phyloP scores from a whole-genome alignment of 2,888 invertebrate genomes.

The Parascotia fuliginaria region DNA sequence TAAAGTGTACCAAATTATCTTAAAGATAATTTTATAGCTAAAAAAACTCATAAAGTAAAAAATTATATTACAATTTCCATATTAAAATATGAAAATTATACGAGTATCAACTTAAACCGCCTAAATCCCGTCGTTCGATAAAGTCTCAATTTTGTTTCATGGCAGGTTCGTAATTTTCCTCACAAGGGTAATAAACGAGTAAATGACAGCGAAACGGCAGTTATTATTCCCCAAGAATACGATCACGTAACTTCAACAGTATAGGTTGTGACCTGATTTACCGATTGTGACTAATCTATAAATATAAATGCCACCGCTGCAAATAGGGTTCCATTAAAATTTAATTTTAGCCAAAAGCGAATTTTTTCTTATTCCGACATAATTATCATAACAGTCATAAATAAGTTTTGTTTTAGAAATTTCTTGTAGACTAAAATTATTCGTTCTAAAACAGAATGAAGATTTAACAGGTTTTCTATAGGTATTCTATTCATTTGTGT shows the following conservation, averaged over 20 bases:
- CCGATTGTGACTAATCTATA: constrained; percentile 46
- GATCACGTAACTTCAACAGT: constrained; percentile 47
- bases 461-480: too few relatives aligned
- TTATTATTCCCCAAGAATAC: constrained; percentile 19
- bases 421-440: too few relatives aligned
- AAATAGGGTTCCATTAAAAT: constrained; percentile 59
- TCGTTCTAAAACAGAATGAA: too few relatives aligned
- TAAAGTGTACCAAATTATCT: too few relatives aligned
- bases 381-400: constrained; percentile 74
- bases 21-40: too few relatives aligned
- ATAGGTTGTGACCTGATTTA: constrained; percentile 50
- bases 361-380: constrained; percentile 76
- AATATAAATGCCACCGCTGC: constrained; percentile 57
- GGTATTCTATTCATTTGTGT: not conserved
- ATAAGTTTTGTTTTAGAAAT: constrained; percentile 61
- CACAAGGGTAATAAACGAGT: constrained; percentile 6
- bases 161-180: not conserved
- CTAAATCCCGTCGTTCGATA: constrained; percentile 4
- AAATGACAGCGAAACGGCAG: constrained; percentile 17
- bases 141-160: constrained; percentile 3
- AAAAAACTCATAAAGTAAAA: too few relatives aligned
- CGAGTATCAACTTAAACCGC: too few relatives aligned
- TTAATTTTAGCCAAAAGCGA: constrained; percentile 57
- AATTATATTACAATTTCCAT: too few relatives aligned
- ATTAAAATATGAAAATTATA: too few relatives aligned